These are phyloP conservation scores for Caradrina kadenii DNA, from an alignment of 2,888 invertebrate species.

Conservation along the genomic window DNA sequence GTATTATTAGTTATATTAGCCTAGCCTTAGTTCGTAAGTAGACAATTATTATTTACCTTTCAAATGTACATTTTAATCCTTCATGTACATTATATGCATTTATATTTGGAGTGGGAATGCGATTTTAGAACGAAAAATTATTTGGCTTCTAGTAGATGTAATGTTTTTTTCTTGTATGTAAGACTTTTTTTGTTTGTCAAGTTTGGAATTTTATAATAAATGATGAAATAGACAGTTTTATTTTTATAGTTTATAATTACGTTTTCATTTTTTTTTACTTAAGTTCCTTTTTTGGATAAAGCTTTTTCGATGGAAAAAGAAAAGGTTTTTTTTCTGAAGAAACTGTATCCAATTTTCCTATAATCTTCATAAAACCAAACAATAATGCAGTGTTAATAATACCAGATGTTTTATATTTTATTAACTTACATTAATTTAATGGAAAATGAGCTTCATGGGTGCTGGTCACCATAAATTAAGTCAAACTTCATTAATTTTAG, in stretches of 20 bases:
- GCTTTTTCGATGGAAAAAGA: not conserved
- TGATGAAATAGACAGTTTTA: conserved; percentile 26
- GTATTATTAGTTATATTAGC: conserved; percentile 82
- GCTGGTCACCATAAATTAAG: conserved; percentile 72
- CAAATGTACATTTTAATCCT: conserved; percentile 43
- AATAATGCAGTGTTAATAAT: conserved; percentile 29
- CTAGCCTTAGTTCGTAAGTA: conserved; percentile 82
- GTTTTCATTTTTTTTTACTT: conserved; percentile 5
- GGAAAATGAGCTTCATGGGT: conserved; percentile 59
- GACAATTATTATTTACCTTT: conserved; percentile 71
- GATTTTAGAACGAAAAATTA: conserved; percentile 69
- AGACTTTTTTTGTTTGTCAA: conserved; percentile 29
- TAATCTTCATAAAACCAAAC: conserved; percentile 2
- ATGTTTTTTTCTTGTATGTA: conserved; percentile 26
- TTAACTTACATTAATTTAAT: conserved; percentile 39
- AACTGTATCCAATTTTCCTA: not conserved
- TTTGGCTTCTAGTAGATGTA: conserved; percentile 36
- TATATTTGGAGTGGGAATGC: conserved; percentile 66
- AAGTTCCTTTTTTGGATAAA: not conserved
- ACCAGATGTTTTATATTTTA: conserved; percentile 25
- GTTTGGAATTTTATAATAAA: conserved; percentile 17
- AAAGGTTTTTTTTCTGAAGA: not conserved
- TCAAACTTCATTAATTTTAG: conserved; percentile 57
- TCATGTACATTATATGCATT: conserved; percentile 73
- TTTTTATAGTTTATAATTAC: conserved; percentile 21